Conservation (phyloP, 2,113 vertebrate species). For the Eolophus roseicapilla region DNA sequence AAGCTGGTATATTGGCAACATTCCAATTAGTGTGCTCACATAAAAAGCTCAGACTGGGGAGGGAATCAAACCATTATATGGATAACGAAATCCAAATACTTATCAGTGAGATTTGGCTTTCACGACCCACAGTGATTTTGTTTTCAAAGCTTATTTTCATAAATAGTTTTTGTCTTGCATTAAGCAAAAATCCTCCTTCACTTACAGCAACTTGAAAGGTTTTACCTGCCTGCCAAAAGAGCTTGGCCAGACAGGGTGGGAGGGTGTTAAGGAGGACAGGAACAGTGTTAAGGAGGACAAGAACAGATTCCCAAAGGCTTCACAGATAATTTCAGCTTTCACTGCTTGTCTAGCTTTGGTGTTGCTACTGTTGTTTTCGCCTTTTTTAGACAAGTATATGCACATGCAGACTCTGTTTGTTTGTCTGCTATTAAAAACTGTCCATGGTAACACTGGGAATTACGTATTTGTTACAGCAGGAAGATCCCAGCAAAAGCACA, state of each 20-base stretch:
- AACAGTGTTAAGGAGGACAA: not conserved
- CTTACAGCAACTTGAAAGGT: not conserved
- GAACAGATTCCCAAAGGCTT: not conserved
- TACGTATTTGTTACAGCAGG: not conserved
- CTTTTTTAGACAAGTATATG: not conserved
- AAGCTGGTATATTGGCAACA: slow-evolving; percentile 6
- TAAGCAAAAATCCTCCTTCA: not conserved
- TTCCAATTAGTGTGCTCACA: not conserved
- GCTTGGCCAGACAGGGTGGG: not conserved
- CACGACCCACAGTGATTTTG: not conserved
- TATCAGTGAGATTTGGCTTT: not conserved
- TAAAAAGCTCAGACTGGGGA: not conserved
- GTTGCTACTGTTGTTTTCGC: not conserved
- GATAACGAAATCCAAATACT: not conserved
- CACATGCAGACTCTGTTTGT: not conserved
- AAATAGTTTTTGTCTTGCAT: not conserved
- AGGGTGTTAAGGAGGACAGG: not conserved
- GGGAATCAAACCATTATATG: not conserved
- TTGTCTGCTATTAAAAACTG: not conserved
- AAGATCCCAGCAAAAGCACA: not conserved
- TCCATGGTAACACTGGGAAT: not conserved
- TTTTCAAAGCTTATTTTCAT: slow-evolving; percentile 9
- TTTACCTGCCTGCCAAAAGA: slow-evolving; percentile 53
- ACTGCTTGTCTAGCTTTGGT: not conserved
- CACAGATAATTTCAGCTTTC: slow-evolving; percentile 33